These are phyloP conservation scores for Eupristina koningsbergeri DNA, from an alignment of 1,140 invertebrate genomes.

Conservation along the genomic window DNA sequence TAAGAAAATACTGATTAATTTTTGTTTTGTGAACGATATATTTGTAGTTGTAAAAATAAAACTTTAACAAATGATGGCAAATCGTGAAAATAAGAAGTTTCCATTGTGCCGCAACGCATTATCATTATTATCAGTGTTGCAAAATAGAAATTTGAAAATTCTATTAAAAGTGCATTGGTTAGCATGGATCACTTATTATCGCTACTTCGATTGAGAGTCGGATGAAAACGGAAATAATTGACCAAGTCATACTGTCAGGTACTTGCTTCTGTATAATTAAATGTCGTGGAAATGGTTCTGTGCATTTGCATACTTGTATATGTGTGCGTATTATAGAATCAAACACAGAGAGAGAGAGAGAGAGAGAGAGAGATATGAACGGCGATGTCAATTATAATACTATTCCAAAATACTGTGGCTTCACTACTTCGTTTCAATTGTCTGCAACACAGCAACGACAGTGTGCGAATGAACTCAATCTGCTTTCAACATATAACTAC, in stretches of 20 bases:
- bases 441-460: not conserved
- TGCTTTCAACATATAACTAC: not conserved
- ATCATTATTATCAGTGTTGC: not conserved
- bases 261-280: slow-evolving; percentile 60
- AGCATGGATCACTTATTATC: slow-evolving; percentile 52
- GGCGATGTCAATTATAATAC: slow-evolving; percentile 14
- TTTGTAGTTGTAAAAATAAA: not conserved
- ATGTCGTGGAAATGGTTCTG: not conserved
- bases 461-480: not conserved
- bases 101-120: not conserved
- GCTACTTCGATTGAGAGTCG: slow-evolving; percentile 63
- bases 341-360: not conserved
- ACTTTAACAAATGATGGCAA: not conserved
- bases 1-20: too few species aligned
- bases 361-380: not conserved
- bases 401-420: not conserved
- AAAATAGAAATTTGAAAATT: not conserved
- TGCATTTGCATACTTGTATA: not conserved
- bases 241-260: slow-evolving; percentile 47
- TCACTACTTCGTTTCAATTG: not conserved
- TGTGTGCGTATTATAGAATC: too few species aligned
- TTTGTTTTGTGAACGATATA: too few species aligned
- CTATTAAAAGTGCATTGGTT: slow-evolving; percentile 5
- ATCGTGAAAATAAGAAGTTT: not conserved
- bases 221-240: slow-evolving; percentile 67